Conservation (phyloP, 2,113 vertebrate genomes). For the Apistogramma diplotaenia region DNA sequence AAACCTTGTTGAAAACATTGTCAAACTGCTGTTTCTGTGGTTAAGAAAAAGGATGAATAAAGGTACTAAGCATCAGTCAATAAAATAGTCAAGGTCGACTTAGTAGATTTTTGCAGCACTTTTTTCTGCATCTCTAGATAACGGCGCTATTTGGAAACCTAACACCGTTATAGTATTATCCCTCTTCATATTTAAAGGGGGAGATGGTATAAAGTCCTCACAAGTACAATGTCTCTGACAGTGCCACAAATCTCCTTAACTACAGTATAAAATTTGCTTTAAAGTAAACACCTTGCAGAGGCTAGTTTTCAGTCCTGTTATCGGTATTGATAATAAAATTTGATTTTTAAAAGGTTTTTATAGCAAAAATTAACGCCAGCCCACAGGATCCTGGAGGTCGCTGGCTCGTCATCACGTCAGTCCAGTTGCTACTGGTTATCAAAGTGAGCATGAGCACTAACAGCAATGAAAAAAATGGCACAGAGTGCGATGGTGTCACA, state of each 20-base stretch:
- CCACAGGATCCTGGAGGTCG: constrained; percentile 9
- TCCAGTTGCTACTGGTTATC: constrained; percentile 2
- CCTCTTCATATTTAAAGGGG: background rate
- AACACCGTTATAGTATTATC: too few relatives aligned
- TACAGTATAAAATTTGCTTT: background rate
- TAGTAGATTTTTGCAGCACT: background rate
- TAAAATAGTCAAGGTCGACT: background rate
- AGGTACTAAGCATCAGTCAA: background rate
- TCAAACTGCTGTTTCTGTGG: background rate
- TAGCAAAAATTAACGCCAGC: background rate
- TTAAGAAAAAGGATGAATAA: too few relatives aligned
- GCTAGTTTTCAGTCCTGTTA: background rate
- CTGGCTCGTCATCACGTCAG: background rate
- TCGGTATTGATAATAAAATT: background rate
- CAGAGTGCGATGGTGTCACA: constrained; percentile 67
- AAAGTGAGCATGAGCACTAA: constrained; percentile 22
- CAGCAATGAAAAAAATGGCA: constrained; percentile 51
- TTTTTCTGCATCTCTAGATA: background rate
- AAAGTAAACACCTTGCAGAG: background rate
- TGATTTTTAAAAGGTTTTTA: background rate
- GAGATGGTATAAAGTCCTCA: background rate
- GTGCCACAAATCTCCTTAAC: background rate
- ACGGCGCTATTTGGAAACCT: too few relatives aligned
- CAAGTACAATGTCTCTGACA: background rate
- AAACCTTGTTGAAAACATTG: background rate